These are phyloP conservation scores for Pelosia muscerda DNA, from an alignment of 2,888 invertebrate species.

Conservation along the genomic window DNA sequence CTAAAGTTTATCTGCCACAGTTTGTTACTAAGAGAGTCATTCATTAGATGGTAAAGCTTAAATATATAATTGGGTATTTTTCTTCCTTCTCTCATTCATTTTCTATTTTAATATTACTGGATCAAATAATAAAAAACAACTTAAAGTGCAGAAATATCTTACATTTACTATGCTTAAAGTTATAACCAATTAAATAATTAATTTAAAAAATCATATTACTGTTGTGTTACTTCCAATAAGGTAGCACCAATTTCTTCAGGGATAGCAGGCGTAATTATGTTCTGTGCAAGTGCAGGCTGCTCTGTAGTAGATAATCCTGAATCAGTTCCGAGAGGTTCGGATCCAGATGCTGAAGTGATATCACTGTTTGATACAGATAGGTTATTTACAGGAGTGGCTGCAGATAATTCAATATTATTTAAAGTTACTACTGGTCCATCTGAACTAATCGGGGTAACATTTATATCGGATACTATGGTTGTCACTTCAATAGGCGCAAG, in stretches of 20 bases:
- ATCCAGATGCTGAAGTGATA: constrained; percentile 8
- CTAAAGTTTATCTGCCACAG: background rate
- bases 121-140: constrained; percentile 31
- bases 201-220: constrained; percentile 24
- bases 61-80: constrained; percentile 26
- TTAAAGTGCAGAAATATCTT: constrained; percentile 39
- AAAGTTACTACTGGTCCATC: constrained; percentile 14
- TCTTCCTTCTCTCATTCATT: background rate
- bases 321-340: constrained; percentile 22
- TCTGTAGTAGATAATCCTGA: constrained; percentile 23
- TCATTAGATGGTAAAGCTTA: background rate
- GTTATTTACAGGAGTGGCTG: constrained; percentile 13
- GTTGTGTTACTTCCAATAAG: constrained; percentile 69
- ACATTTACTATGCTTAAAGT: constrained; percentile 42
- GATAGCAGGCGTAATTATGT: constrained; percentile 24
- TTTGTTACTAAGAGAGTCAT: background rate
- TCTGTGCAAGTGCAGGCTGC: constrained; percentile 15
- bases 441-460: background rate
- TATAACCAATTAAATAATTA: constrained; percentile 28
- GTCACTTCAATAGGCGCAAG: constrained; percentile 7
- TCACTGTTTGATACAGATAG: constrained; percentile 5
- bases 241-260: constrained; percentile 67
- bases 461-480: background rate
- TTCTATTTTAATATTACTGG: background rate
- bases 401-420: constrained; percentile 15